Percentiles rank a stretch among this genome's conserved stretches.
phyloP scores from a whole-genome alignment of 2,888 invertebrate species.

The Clivina fossor region DNA sequence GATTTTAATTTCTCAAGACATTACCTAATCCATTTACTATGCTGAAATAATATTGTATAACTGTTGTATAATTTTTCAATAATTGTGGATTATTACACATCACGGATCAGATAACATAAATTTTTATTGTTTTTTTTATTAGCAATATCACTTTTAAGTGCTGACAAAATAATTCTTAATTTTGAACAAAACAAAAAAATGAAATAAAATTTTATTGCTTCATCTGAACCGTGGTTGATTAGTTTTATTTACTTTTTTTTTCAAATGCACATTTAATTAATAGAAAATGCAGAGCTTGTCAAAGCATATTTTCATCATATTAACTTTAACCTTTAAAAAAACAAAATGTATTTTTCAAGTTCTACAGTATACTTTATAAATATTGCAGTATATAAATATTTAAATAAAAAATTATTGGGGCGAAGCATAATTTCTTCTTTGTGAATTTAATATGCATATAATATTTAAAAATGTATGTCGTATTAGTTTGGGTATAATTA shows the following conservation, averaged over 20 bases:
- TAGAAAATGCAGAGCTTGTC: conserved; percentile 1
- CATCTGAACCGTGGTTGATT: background rate
- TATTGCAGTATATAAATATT: conserved; percentile 9
- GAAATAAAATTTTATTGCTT: background rate
- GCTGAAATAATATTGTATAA: background rate
- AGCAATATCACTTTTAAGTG: too few relatives aligned
- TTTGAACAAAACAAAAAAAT: too few relatives aligned
- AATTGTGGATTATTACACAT: background rate
- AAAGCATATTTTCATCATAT: background rate
- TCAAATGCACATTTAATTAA: conserved; percentile 1
- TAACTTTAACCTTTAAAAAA: background rate
- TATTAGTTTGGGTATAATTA: conserved; percentile 9
- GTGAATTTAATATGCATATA: conserved; percentile 3
- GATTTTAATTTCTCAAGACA: background rate
- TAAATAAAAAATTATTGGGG: conserved; percentile 12
- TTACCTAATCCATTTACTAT: background rate
- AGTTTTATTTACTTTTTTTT: conserved; percentile 2
- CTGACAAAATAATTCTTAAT: too few relatives aligned
- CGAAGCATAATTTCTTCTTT: conserved; percentile 9
- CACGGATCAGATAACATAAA: background rate
- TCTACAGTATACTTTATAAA: background rate
- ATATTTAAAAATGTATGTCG: conserved; percentile 10
- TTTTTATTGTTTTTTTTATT: too few relatives aligned
- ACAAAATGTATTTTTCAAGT: conserved; percentile 11
- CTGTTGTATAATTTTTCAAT: background rate